A percentile compares a stretch with the other conserved stretches of the same genome.
These are phyloP conservation scores for Autographa gamma DNA, from an alignment of 2,888 invertebrate genomes.

Conservation along the genomic window DNA sequence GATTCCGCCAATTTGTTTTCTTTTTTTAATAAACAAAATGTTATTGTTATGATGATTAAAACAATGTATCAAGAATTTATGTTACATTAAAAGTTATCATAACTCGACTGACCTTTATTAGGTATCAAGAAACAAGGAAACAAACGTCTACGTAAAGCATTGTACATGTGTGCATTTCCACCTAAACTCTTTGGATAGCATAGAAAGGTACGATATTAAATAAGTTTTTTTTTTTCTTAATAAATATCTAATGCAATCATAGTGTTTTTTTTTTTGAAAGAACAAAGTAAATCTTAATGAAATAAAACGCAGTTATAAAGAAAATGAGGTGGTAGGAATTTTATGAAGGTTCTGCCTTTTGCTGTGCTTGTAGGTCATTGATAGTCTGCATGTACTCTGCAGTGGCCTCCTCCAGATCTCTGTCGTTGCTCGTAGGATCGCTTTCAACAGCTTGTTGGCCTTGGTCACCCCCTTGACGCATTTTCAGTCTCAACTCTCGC, in stretches of 20 bases:
- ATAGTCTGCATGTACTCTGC: constrained; percentile 79
- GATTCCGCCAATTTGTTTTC: neutral
- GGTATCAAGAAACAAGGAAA: neutral
- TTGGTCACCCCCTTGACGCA: constrained; percentile 75
- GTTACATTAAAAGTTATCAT: neutral
- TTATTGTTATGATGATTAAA: neutral
- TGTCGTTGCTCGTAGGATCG: constrained; percentile 72
- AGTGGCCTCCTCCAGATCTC: constrained; percentile 80
- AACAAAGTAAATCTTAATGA: neutral
- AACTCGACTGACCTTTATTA: neutral
- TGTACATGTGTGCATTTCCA: neutral
- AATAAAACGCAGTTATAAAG: neutral
- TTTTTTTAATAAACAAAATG: neutral
- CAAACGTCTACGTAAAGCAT: neutral
- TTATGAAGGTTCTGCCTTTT: constrained; percentile 55
- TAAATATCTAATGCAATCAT: constrained; percentile 20
- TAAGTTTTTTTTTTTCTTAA: constrained; percentile 9
- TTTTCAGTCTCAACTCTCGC: constrained; percentile 93
- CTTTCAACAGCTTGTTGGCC: constrained; percentile 67
- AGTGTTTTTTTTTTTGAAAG: constrained; percentile 19
- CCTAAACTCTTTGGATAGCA: neutral
- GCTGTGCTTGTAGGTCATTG: constrained; percentile 73
- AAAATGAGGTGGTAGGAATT: neutral
- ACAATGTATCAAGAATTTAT: neutral
- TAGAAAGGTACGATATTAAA: neutral